These are phyloP conservation scores for Mycteria americana DNA, from an alignment of 2,797 vertebrate species.

Conservation along the genomic window DNA sequence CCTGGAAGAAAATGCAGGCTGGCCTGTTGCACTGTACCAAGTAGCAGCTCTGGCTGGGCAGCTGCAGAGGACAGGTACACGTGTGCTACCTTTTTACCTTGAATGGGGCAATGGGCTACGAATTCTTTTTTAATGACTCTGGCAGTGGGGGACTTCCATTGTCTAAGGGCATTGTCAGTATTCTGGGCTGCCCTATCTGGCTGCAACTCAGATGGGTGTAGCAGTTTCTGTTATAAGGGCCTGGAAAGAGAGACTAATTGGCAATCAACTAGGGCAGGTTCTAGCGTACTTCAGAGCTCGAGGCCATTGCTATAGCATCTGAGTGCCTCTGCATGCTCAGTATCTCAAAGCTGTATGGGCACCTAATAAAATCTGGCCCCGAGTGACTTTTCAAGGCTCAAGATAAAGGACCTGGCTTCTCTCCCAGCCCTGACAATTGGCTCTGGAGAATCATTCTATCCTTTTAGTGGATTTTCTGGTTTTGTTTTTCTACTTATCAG, in stretches of 20 bases:
- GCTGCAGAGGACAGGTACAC: background rate
- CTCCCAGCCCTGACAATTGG: background rate
- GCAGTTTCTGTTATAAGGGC: slow-evolving; percentile 35
- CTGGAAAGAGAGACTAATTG: slow-evolving; percentile 20
- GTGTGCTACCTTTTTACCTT: background rate
- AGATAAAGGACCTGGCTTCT: background rate
- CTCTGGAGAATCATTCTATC: background rate
- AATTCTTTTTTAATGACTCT: slow-evolving; percentile 12
- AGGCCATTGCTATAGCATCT: background rate
- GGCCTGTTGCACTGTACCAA: background rate
- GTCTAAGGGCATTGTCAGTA: background rate
- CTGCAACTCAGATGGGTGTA: slow-evolving; percentile 22
- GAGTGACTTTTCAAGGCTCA: background rate
- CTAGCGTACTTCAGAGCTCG: background rate
- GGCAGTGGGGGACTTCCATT: background rate
- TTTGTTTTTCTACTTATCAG: background rate
- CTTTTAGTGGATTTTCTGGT: background rate
- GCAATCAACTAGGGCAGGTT: background rate
- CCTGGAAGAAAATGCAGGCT: background rate
- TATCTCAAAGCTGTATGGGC: background rate
- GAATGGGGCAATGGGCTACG: background rate
- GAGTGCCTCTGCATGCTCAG: accelerated
- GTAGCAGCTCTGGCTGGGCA: background rate
- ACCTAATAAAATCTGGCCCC: background rate
- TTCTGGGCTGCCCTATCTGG: slow-evolving; percentile 1